These are phyloP conservation scores for Phymorhynchus buccinoides DNA, from an alignment of 1,140 invertebrate genomes.

Conservation along the genomic window DNA sequence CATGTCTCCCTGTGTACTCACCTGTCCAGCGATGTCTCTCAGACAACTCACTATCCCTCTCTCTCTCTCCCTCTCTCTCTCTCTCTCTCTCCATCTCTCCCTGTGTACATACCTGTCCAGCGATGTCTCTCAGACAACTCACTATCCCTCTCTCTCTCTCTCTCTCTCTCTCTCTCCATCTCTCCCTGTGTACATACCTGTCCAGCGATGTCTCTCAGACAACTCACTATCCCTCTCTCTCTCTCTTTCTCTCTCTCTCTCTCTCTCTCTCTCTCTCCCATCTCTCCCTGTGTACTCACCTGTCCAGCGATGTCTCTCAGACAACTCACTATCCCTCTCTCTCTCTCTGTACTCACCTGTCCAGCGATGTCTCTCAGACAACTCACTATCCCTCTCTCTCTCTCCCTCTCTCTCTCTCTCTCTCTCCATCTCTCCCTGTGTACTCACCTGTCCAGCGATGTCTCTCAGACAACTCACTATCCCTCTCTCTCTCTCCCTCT, in stretches of 20 bases:
- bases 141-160: conserved; percentile 72
- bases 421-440: neutral
- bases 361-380: conserved; percentile 88
- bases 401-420: too few species aligned
- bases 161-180: too few species aligned
- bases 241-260: too few species aligned
- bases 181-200: conserved; percentile 74
- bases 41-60: conserved; percentile 83
- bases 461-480: conserved; percentile 88
- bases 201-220: conserved; percentile 86
- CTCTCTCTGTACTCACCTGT: conserved; percentile 74
- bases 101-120: conserved; percentile 77
- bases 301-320: conserved; percentile 85
- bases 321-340: conserved; percentile 78
- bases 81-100: neutral
- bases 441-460: conserved; percentile 79
- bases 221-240: too few species aligned
- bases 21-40: conserved; percentile 83
- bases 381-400: conserved; percentile 75
- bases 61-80: too few species aligned
- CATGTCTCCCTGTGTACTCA: conserved; percentile 59
- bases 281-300: conserved; percentile 70
- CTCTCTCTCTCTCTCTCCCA: too few species aligned
- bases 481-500: too few species aligned
- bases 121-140: conserved; percentile 87